Evolutionary conservation across 1,140 invertebrate genomes (phyloP), one percentile per base, ranked within the genome.

Genomic region (Penaeus vannamei): DNA sequence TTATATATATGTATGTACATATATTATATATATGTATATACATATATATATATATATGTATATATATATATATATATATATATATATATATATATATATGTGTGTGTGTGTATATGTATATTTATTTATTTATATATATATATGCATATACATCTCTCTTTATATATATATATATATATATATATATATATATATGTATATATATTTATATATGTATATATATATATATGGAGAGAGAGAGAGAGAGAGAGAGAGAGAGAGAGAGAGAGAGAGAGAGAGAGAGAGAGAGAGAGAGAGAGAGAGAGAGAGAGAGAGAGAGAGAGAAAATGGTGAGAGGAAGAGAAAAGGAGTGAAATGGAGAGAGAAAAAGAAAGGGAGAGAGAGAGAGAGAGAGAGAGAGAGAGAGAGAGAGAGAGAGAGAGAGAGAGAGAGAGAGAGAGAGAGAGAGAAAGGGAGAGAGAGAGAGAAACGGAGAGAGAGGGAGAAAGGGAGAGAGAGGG

Each of bases 151-250:
- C 14, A 72, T 2, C 20, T 22, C 20, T 22, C 20, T 22, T 0
- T 22, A 72, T 2, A 12, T 22, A 32, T 22, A 32, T 22, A 32
- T 22, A 32, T 22, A 32, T 22, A 32, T 14, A 32, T 22, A 20
- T 72, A 72, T 72, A 32, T 72, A 72, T 32, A 72, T 72, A 72
- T 72, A 72, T 72, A 72, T 72, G 23, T 72, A 72, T 72, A 72
- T 72, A 72, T 72, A 72, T 72, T 23, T 72, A 72, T 72, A 72
- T 72, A n/a, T 72, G 23, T 72, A 14, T 23, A 72, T 72, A 72
- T 72, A 72, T 72, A 72, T 72, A 72, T 72, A 72, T 72, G 8
- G 36, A 42, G 4, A 42, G 36, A 42, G 36, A 7, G 36, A 42
- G 36, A 42, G 36, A 42, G 36, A 42, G 5, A 76, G 1, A 76